These are phyloP conservation scores for Molossus molossus DNA, from an alignment of 2,797 vertebrate genomes.

Conservation along the genomic window DNA sequence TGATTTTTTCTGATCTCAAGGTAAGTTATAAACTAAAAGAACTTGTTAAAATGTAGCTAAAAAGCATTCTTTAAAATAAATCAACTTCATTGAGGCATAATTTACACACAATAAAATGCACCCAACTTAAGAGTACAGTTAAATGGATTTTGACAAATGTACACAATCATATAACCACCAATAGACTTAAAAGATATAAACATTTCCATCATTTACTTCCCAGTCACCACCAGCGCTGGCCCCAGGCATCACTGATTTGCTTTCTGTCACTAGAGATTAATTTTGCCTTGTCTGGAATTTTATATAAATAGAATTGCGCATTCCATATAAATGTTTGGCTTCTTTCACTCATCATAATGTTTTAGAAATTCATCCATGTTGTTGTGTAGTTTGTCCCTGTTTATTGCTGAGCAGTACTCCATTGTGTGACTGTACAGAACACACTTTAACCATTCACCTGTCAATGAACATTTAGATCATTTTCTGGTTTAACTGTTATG, in stretches of 20 bases:
- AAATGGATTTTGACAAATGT: constrained; percentile 30
- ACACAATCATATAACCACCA: background rate
- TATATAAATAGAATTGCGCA: background rate
- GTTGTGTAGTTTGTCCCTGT: constrained; percentile 16
- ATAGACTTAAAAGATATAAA: background rate
- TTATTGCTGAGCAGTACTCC: background rate
- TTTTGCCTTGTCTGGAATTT: constrained; percentile 44
- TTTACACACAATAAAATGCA: constrained; percentile 6
- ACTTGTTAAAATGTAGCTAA: constrained; percentile 3
- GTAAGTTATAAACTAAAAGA: constrained; percentile 29
- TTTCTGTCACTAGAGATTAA: constrained; percentile 37
- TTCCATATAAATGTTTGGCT: background rate
- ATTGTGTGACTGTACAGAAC: background rate
- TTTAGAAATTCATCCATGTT: background rate
- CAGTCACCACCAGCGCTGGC: background rate
- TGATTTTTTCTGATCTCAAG: background rate
- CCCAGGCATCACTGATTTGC: background rate
- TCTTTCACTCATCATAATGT: background rate
- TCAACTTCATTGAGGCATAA: background rate
- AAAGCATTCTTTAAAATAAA: constrained; percentile 27
- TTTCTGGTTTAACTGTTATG: constrained; percentile 2
- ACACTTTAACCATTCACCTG: background rate
- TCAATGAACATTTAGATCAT: background rate
- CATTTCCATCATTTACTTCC: constrained; percentile 2
- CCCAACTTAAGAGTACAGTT: background rate